Base-by-base conservation (phyloP, 1,140 invertebrate species). In the Samia ricini region DNA sequence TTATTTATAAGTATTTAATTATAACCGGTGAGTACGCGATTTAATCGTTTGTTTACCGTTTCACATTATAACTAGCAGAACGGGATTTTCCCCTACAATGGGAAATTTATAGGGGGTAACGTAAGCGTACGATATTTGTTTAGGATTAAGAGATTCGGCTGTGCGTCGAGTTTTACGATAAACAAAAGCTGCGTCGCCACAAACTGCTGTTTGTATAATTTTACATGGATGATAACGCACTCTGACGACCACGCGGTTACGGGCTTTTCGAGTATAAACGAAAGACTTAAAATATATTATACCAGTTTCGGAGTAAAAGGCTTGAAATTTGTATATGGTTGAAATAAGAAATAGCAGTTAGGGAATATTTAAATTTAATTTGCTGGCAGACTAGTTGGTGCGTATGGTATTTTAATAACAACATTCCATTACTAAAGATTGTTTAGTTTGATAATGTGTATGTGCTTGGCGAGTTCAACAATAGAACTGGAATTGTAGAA, bases 81-180 rank as follows among this genome's bases (percentile, higher is more conserved):
- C 64, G 15, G 57, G 64, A 66, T 56, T 75, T 76, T 77, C 76
- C 71, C 68, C 74, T 49, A 58, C 74, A 69, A 77, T 78, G 70
- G 75, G 70, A 72, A 81, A 81, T 83, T 77, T 85, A 83, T 85
- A 63, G 64, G 64, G 76, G 66, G 66, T 22, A 70, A 69, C 67
- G 61, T 48, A 69, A 52, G 49, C 56, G 56, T 48, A 65, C 66
- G 73, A 79, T 85, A 81, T 85, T 88, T 85, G 76, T 81, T 85
- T 85, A 88, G 85, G 85, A 85, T 88, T 88, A 88, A 77, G 77
- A 86, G 73, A 81, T 85, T 77, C 77, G 71, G 68, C 73, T 72
- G 71, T 79, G 76, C 70, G 79, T 81, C 71, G 71, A 77, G 77
- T 78, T 81, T 70, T 77, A 81, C 71, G 82, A 82, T 81, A 82